Evolutionary conservation across 1,140 invertebrate genomes (phyloP), one percentile per base, ranked within the genome.

Genomic region (Camponotus floridanus): DNA sequence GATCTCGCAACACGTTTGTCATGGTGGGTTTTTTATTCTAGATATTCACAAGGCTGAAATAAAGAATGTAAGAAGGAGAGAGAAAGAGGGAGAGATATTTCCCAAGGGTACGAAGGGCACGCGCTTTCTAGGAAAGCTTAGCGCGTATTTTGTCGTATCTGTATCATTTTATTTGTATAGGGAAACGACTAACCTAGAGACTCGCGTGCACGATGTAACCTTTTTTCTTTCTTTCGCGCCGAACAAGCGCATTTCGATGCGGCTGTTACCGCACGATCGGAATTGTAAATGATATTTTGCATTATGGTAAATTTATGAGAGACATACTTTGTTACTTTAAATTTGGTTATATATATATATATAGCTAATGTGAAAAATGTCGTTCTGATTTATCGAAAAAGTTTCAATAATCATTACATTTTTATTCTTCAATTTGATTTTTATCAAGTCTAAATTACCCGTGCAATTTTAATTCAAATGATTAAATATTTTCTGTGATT

Each of bases 11-110:
- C 15, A 42, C 42, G 36, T 55, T 71, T 57, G 62, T 76, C 70
- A 90, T 90, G 89, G 89, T 90, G 48, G 85, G 89, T 76, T 76
- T 57, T 26, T 85, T 71, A 36, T 59, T 36, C 51, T 51, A 18
- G 2, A 68, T 39, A 48, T 57, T 21, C 3, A 83, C 13, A 55
- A 45, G 13, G 18, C 31, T 45, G 26, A 61, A 36, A 71, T 31
- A 73, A 51, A 55, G 9, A 71, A n/a, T 51, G 42, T 31, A 18
- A 48, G 65, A 70, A 15, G 39, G 26, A n/a, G 51, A 26, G 62
- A 31, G 26, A 45, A 21, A 9, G 11, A 48, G 9, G 26, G 26
- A 36, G 26, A 26, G 62, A 21, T 4, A 21, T 55, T 2, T 74
- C 9, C 7, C 21, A 11, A 36, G 8, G 33, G n/a, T 62, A 13